Base-by-base conservation (phyloP, 2,797 vertebrate species). In the Sebastes melanostomus region DNA sequence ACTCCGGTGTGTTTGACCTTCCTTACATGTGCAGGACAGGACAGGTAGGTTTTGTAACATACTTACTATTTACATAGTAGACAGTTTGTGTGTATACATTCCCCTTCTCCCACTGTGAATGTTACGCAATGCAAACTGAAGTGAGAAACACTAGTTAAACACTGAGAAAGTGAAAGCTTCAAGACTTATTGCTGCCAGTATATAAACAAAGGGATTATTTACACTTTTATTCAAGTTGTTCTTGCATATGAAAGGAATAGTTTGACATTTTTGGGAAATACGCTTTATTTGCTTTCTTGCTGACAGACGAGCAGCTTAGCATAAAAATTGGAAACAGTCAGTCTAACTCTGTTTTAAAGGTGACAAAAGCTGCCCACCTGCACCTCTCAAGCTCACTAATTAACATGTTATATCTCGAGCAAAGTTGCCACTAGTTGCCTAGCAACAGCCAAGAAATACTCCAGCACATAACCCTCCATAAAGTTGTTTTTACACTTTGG, bases 41-140 rank as follows among this genome's bases (percentile, higher is more conserved):
- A 55, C 65, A 54, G 6, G 18, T 34, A 24, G 30, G 65, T 52
- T 67, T 67, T 36, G 58, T 4, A 24, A 42, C 20, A 68, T 59
- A 16, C 20, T 59, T 18, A 65, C 36, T 66, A 60, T 71, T 80
- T 75, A 68, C 66, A 77, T 75, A 46, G 42, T 34, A 34, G 16
- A 2, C 16, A 10, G 18, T 24, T 2, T 1, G 1, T 30, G 27
- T 74, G 56, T 69, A 22, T 60, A 69, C 34, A 27, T 34, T 42
- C 30, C 27, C 4, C 3, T 46, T 24, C 30, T 11, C 8, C 25
- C 4, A 7, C 3, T 30, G 29, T 70, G 2, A 56, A 2, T 13
- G 24, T 55, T 30, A 27, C 2, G 2, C 14, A 42, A 6, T 60
- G 34, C 12, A 66, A 66, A 62, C 22, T 52, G 22, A 34, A 13